Percentiles rank a stretch among this genome's conserved stretches.
Evolutionary conservation across 1,140 invertebrate genomes (phyloP).

Genomic region (Pseudomyrmex flavicornis): DNA sequence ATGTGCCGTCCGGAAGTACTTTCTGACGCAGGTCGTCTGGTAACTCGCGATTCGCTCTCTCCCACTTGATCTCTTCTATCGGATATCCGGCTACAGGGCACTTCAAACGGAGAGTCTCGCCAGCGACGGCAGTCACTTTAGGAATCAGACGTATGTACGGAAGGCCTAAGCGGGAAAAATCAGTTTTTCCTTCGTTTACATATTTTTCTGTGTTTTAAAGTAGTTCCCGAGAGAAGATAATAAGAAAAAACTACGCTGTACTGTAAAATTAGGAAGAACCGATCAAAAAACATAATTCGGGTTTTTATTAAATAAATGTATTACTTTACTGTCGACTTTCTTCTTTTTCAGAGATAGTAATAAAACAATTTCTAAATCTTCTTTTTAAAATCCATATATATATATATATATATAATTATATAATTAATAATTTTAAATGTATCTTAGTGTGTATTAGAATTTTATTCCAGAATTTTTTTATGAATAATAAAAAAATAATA

Average conservation of each 20-base stretch:
- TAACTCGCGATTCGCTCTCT: constrained; percentile 90
- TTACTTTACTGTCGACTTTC: background rate
- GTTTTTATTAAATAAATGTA: background rate
- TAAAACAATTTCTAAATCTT: background rate
- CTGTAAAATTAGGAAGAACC: background rate
- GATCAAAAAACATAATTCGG: background rate
- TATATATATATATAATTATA: constrained; percentile 9
- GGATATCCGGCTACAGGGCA: constrained; percentile 95
- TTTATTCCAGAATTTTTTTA: no score
- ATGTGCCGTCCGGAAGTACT: constrained; percentile 90
- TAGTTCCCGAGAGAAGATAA: background rate
- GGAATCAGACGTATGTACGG: constrained; percentile 93
- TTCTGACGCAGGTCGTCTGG: constrained; percentile 93
- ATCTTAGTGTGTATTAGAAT: no score
- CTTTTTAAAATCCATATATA: constrained; percentile 5
- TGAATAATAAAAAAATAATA: no score
- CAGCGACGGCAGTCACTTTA: constrained; percentile 94
- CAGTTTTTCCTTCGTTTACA: constrained; percentile 5
- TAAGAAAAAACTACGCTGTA: background rate
- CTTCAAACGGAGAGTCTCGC: constrained; percentile 91
- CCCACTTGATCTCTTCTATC: constrained; percentile 93
- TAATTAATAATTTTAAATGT: no score
- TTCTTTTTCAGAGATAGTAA: background rate
- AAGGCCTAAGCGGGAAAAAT: constrained; percentile 86
- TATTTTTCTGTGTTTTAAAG: background rate